Percentiles rank a stretch among this genome's conserved stretches.
Conservation (phyloP, 2,888 invertebrate genomes). For the Nycteola revayana region DNA sequence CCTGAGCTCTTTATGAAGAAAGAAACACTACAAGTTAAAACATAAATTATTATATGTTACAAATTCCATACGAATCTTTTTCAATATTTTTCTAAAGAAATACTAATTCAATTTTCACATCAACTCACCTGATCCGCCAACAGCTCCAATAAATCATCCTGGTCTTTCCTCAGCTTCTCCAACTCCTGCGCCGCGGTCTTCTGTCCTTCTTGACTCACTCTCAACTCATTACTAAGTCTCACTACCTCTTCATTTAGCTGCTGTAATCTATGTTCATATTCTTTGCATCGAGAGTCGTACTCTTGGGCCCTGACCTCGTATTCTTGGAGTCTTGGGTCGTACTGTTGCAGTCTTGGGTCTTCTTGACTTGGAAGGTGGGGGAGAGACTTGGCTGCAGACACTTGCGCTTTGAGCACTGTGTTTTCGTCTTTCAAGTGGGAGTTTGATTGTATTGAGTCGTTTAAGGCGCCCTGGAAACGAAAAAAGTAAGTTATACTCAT, state of each 20-base stretch:
- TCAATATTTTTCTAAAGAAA: too few relatives aligned
- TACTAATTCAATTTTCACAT: too few relatives aligned
- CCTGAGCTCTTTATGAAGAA: too few relatives aligned
- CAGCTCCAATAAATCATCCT: constrained; percentile 95
- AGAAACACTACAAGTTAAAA: too few relatives aligned
- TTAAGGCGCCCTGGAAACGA: constrained; percentile 69
- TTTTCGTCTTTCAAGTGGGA: constrained; percentile 93
- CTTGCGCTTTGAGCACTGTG: constrained; percentile 89
- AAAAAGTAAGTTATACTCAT: too few relatives aligned
- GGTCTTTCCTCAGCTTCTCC: constrained; percentile 89
- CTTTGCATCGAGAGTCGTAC: constrained; percentile 20
- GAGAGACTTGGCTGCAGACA: constrained; percentile 65
- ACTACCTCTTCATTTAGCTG: constrained; percentile 40
- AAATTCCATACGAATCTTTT: too few relatives aligned
- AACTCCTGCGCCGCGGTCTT: constrained; percentile 67
- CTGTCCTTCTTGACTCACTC: constrained; percentile 36
- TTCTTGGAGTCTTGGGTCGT: constrained; percentile 22
- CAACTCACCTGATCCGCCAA: constrained; percentile 90
- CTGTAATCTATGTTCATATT: constrained; percentile 32
- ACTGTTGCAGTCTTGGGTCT: constrained; percentile 16
- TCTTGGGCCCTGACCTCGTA: constrained; percentile 34
- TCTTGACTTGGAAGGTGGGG: constrained; percentile 7
- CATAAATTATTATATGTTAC: too few relatives aligned
- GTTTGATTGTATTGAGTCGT: constrained; percentile 86
- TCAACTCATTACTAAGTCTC: constrained; percentile 37